A percentile compares a stretch with the other conserved stretches of the same genome.
Evolutionary conservation across 1,140 invertebrate species (phyloP).

Genomic region (Oryctes rhinoceros): DNA sequence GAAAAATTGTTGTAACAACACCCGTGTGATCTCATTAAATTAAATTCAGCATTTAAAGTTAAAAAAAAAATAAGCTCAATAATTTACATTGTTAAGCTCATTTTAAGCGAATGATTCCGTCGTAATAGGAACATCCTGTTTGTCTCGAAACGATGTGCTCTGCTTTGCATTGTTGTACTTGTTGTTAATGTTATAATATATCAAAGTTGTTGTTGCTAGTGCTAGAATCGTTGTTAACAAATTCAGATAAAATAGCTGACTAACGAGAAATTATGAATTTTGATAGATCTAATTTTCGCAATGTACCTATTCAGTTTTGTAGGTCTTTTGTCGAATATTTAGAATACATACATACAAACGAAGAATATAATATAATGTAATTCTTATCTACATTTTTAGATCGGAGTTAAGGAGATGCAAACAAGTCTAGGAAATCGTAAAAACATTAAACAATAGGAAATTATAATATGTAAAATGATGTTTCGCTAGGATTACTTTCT

Average conservation of each 20-base stretch:
- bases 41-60: neutral
- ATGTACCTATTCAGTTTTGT: neutral
- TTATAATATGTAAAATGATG: too few species aligned
- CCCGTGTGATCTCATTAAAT: neutral
- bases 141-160: slow-evolving; percentile 38
- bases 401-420: too few species aligned
- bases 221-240: slow-evolving; percentile 38
- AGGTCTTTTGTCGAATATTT: neutral
- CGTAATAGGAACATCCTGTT: slow-evolving; percentile 19
- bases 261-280: neutral
- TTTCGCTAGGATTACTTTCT: too few species aligned
- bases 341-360: neutral
- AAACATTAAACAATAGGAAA: too few species aligned
- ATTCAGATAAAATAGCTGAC: neutral
- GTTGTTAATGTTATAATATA: slow-evolving; percentile 52
- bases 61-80: neutral
- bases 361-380: too few species aligned
- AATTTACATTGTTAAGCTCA: slow-evolving; percentile 4
- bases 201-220: slow-evolving; percentile 40
- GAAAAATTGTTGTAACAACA: neutral
- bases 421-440: too few species aligned
- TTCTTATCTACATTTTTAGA: too few species aligned
- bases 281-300: neutral
- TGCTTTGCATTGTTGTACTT: slow-evolving; percentile 57
- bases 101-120: neutral